Evolutionary conservation across 2,888 invertebrate species (phyloP).

Genomic region (Tetanocera ferruginea): DNA sequence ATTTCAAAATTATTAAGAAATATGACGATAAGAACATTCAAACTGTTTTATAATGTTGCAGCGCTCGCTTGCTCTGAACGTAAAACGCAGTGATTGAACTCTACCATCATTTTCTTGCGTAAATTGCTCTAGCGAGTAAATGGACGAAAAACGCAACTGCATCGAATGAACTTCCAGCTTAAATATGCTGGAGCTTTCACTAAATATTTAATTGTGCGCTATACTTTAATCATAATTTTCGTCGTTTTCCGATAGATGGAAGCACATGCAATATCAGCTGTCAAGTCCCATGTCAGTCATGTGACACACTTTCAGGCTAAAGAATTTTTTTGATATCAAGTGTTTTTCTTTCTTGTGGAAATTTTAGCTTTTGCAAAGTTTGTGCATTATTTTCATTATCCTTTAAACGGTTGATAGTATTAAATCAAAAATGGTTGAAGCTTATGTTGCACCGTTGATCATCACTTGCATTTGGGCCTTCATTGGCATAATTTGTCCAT

Average conservation of each 20-base stretch:
- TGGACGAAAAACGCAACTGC: too few relatives aligned
- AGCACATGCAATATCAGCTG: constrained; percentile 23
- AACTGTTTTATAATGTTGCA: too few relatives aligned
- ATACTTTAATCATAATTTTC: too few relatives aligned
- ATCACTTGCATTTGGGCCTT: constrained; percentile 65
- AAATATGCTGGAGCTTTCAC: too few relatives aligned
- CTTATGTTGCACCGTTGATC: constrained; percentile 60
- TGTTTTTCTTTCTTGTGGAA: constrained; percentile 15
- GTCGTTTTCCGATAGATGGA: neutral
- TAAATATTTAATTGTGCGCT: too few relatives aligned
- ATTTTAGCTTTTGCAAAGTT: neutral
- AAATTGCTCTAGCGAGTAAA: too few relatives aligned
- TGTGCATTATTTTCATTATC: neutral
- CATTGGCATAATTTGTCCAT: constrained; percentile 64
- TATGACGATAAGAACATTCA: too few relatives aligned
- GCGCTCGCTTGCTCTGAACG: too few relatives aligned
- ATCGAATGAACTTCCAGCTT: too few relatives aligned
- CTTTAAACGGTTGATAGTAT: neutral
- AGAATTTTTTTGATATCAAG: constrained; percentile 29
- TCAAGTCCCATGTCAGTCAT: constrained; percentile 45
- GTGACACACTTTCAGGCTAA: constrained; percentile 45
- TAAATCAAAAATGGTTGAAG: constrained; percentile 59
- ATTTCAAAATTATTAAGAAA: too few relatives aligned
- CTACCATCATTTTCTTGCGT: too few relatives aligned
- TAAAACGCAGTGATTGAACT: too few relatives aligned